phyloP scores from a whole-genome alignment of 2,113 vertebrate species.

The Eurystomus gularis region DNA sequence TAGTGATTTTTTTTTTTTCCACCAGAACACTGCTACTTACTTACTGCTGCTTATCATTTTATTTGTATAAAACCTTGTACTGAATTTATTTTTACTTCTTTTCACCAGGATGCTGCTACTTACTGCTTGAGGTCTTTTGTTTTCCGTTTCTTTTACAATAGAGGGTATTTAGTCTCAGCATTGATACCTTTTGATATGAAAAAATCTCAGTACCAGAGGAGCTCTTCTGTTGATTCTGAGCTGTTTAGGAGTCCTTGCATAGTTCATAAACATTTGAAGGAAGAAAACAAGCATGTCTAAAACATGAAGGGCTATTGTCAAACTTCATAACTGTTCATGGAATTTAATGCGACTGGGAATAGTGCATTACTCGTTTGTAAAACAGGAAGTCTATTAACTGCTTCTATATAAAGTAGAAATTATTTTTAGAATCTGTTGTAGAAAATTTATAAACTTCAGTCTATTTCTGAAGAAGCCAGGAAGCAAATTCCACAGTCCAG shows the following conservation, averaged over 20 bases:
- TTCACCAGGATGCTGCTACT: not conserved
- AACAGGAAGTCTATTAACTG: constrained; percentile 38
- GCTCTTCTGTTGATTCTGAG: not conserved
- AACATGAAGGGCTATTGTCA: not conserved
- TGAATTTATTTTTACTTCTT: not conserved
- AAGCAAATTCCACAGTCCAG: not conserved
- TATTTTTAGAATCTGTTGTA: constrained; percentile 38
- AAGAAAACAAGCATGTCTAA: not conserved
- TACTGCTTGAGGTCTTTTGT: not conserved
- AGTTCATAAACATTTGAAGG: not conserved
- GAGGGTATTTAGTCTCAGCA: not conserved
- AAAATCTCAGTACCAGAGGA: not conserved
- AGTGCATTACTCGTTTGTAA: not conserved
- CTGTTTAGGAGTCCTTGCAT: not conserved
- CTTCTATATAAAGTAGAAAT: not conserved
- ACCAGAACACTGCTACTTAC: not conserved
- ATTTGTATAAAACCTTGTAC: not conserved
- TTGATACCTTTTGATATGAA: not conserved
- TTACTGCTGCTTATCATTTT: not conserved
- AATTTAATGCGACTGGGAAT: not conserved
- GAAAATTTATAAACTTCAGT: not conserved
- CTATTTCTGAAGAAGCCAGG: not conserved
- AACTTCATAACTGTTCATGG: not conserved
- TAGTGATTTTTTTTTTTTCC: not conserved
- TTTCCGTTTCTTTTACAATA: not conserved